These are phyloP conservation scores for Etheostoma perlongum DNA, from an alignment of 2,797 vertebrate species.

Conservation along the genomic window DNA sequence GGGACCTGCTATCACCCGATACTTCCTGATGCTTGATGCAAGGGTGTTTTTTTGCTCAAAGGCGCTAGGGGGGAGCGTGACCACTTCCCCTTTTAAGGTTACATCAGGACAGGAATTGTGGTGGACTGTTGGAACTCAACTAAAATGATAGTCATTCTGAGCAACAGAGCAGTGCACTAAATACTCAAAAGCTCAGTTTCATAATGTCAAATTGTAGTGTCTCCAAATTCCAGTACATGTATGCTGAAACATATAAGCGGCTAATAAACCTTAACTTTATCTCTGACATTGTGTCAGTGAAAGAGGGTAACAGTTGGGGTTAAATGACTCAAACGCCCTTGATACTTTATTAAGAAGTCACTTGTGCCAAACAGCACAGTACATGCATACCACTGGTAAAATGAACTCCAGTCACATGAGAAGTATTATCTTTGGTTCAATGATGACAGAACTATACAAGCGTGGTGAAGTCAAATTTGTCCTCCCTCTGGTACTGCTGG, in stretches of 20 bases:
- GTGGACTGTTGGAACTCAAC: background rate
- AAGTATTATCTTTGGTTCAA: constrained; percentile 41
- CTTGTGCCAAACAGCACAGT: background rate
- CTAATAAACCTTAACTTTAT: background rate
- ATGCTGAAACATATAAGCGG: constrained; percentile 2
- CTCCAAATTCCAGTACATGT: background rate
- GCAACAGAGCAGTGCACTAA: background rate
- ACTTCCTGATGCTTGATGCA: too few relatives aligned
- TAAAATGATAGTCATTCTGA: background rate
- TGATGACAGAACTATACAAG: constrained; percentile 24
- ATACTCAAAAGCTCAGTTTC: constrained; percentile 13
- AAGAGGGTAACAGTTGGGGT: constrained; percentile 10
- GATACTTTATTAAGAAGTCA: constrained; percentile 39
- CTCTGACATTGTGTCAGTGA: constrained; percentile 6
- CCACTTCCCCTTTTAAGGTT: too few relatives aligned
- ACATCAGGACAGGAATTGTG: too few relatives aligned
- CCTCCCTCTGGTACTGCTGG: constrained; percentile 12
- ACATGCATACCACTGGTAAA: constrained; percentile 25
- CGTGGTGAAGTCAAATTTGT: constrained; percentile 26
- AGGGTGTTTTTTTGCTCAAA: too few relatives aligned
- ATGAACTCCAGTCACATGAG: constrained; percentile 31
- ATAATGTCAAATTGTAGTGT: background rate
- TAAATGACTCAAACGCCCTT: constrained; percentile 40
- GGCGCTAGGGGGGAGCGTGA: too few relatives aligned
- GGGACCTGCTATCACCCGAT: too few relatives aligned